Percentiles rank a stretch among this genome's conserved stretches.
Evolutionary conservation across 1,140 invertebrate genomes (phyloP).

Genomic region (Euura saliciscinereae): DNA sequence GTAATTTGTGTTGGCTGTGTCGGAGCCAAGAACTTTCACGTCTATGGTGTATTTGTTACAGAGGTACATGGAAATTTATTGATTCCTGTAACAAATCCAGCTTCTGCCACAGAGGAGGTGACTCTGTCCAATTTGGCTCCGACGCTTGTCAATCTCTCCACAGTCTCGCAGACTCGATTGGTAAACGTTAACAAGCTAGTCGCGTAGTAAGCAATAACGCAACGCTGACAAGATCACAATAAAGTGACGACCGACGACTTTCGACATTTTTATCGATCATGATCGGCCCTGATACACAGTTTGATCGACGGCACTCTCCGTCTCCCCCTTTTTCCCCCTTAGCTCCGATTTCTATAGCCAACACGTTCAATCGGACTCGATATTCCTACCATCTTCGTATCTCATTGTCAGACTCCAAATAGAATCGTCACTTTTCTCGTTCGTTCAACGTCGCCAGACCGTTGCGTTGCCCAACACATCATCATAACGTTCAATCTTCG

Average conservation of each 20-base stretch:
- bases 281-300: neutral
- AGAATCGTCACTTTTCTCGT: neutral
- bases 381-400: neutral
- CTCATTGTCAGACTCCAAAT: neutral
- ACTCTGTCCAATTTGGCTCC: neutral
- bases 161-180: neutral
- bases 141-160: neutral
- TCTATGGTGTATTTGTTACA: too few relatives aligned
- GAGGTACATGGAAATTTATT: neutral
- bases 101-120: neutral
- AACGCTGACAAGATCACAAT: constrained; percentile 4
- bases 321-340: neutral
- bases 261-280: constrained; percentile 3
- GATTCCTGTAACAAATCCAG: neutral
- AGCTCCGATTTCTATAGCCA: neutral
- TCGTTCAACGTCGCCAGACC: neutral
- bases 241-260: neutral
- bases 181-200: neutral
- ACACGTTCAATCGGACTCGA: neutral
- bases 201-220: neutral
- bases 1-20: too few relatives aligned
- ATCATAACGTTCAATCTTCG: neutral
- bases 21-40: too few relatives aligned
- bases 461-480: too few relatives aligned
- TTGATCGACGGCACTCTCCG: neutral